Evolutionary conservation across 2,888 invertebrate genomes (phyloP).

Genomic region (Yponomeuta malinellus): DNA sequence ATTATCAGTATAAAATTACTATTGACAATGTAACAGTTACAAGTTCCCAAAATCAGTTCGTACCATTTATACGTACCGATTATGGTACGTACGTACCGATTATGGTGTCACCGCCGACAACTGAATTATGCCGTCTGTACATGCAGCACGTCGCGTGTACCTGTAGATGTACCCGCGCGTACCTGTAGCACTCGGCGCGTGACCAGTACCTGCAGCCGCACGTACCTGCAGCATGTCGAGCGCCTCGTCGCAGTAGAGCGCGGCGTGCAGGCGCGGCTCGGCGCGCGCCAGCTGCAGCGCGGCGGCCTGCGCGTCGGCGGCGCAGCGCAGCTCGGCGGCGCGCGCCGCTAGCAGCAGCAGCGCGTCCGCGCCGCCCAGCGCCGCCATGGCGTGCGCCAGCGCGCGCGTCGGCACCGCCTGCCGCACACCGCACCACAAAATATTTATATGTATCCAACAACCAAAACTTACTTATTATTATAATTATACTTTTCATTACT

Average conservation of each 20-base stretch:
- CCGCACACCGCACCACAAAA: slow-evolving; percentile 31
- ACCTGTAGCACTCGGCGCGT: slow-evolving; percentile 77
- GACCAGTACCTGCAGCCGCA: slow-evolving; percentile 68
- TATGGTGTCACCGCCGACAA: too few relatives aligned
- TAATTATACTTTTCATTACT: too few relatives aligned
- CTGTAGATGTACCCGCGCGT: slow-evolving; percentile 2
- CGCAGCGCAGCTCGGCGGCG: slow-evolving; percentile 80
- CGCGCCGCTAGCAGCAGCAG: slow-evolving; percentile 82
- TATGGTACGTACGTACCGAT: too few relatives aligned
- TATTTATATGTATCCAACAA: too few relatives aligned
- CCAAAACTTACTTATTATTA: too few relatives aligned
- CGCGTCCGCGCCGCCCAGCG: slow-evolving; percentile 79
- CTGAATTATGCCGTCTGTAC: too few relatives aligned
- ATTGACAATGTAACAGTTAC: too few relatives aligned
- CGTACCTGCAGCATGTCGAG: slow-evolving; percentile 77
- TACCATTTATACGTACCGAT: too few relatives aligned
- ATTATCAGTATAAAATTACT: too few relatives aligned
- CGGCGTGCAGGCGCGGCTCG: slow-evolving; percentile 77
- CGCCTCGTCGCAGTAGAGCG: slow-evolving; percentile 74
- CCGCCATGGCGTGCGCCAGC: slow-evolving; percentile 67
- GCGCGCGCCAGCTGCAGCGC: slow-evolving; percentile 75
- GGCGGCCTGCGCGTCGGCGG: slow-evolving; percentile 76
- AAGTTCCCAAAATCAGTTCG: too few relatives aligned
- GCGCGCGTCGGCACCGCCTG: slow-evolving; percentile 40
- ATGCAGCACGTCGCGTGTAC: too few relatives aligned